A percentile compares a stretch with the other conserved stretches of the same genome.
phyloP scores from a whole-genome alignment of 2,888 invertebrate species.

The Stictocephala bisonia region DNA sequence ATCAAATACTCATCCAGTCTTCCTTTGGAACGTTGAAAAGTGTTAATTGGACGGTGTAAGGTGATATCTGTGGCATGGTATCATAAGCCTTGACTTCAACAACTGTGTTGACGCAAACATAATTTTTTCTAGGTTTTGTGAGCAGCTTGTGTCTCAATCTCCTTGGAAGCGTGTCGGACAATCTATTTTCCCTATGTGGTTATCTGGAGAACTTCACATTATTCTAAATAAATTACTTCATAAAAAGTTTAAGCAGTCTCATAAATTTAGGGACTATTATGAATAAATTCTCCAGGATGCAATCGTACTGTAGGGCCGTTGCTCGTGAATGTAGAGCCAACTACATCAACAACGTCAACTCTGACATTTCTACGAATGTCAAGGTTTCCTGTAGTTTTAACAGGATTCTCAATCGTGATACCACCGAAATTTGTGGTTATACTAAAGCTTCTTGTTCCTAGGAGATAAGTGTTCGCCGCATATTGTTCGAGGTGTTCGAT shows the following conservation, averaged over 20 bases:
- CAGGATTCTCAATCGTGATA: not conserved
- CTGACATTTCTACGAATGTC: not conserved
- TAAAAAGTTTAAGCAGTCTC: not conserved
- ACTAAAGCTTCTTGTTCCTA: not conserved
- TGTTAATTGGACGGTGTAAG: not conserved
- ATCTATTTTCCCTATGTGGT: not conserved
- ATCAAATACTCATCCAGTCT: not conserved
- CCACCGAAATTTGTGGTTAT: not conserved
- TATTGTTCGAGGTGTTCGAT: too few species aligned
- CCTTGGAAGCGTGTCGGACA: not conserved
- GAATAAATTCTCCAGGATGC: not conserved
- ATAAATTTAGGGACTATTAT: not conserved
- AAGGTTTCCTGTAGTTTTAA: not conserved
- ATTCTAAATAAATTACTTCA: not conserved
- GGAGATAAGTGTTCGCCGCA: not conserved
- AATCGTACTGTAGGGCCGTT: not conserved
- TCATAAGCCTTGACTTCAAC: not conserved
- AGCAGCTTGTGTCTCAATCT: not conserved
- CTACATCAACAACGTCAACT: not conserved
- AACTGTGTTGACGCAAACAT: not conserved
- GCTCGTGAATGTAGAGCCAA: not conserved
- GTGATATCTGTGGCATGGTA: not conserved
- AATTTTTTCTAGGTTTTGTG: not conserved
- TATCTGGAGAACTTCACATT: too few species aligned
- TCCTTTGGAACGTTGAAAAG: not conserved